Base-by-base conservation (phyloP, 1,140 invertebrate species). In the Monochamus saltuarius region DNA sequence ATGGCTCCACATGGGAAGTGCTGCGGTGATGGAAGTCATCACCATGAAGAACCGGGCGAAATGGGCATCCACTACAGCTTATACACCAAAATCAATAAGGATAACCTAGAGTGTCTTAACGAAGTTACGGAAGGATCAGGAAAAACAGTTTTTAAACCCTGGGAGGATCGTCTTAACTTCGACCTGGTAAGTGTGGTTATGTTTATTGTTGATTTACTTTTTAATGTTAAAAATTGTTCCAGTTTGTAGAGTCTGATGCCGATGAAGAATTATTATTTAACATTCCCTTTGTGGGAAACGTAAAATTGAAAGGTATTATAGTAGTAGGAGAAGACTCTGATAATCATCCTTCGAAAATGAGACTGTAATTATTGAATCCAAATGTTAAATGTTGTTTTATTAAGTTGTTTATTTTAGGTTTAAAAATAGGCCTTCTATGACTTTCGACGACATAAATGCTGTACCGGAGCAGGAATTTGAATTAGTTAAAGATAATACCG, bases 231-330 rank as follows among this genome's bases (percentile, higher is more conserved):
- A 40, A 67, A 67, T 61, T 81, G 80, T 14, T 22, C 13, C 75
- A 97, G 91, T 94, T 81, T 84, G 95, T 98, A 0, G 89, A 97
- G 80, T 97, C 94, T 81, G 95, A 97, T 84, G 87, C 85, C 9
- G 95, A 98, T 82, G 89, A 93, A 78, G 95, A 98, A 80, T 79
- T 98, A 4, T 77, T 98, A 0, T 95, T 98, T 73, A 97, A 97
- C 77, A 94, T 98, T 71, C 95, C 95, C 56, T 97, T 98, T 74
- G 94, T 92, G 42, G 95, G 94, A 16, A 93, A 93, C 81, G 83
- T 98, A 1, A 98, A 98, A 78, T 78, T 98, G 42, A 97, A 97
- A 80, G 94, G 94, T 17, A 87, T 98, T 42, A 93, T 95, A 67
- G 78, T 98, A 43, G 85, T 91, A 67, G 95, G 94, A 14, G 91